phyloP scores from a whole-genome alignment of 2,888 invertebrate species.

The Trachelus tabidus region DNA sequence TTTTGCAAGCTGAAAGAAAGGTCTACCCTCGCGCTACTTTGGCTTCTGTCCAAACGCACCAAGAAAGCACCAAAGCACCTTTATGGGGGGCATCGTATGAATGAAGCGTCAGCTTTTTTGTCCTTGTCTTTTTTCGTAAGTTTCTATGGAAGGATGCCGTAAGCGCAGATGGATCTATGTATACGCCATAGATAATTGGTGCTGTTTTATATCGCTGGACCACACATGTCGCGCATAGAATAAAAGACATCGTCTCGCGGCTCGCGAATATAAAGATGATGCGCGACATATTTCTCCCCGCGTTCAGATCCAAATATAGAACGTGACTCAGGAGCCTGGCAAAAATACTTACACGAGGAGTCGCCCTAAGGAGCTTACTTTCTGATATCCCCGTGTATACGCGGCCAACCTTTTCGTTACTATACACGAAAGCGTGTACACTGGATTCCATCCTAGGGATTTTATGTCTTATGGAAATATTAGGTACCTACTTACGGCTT shows the following conservation, averaged over 20 bases:
- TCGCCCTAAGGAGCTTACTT: not conserved
- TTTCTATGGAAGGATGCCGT: not conserved
- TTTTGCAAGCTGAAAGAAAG: not conserved
- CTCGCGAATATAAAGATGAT: slow-evolving; percentile 31
- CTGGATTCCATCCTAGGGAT: not conserved
- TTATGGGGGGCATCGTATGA: not conserved
- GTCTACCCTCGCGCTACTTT: not conserved
- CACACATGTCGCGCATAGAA: slow-evolving; percentile 45
- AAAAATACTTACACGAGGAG: slow-evolving; percentile 2
- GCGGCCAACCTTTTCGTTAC: not conserved
- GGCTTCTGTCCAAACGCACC: not conserved
- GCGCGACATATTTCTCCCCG: slow-evolving; percentile 58
- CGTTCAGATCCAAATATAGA: slow-evolving; percentile 43
- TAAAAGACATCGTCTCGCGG: slow-evolving; percentile 39
- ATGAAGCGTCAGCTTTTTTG: not conserved
- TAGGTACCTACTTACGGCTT: not conserved
- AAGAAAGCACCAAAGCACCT: not conserved
- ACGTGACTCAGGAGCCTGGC: slow-evolving; percentile 38
- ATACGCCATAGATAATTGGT: slow-evolving; percentile 11
- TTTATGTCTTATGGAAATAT: not conserved
- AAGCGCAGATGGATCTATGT: not conserved
- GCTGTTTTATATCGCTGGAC: slow-evolving; percentile 10
- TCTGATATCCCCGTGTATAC: not conserved
- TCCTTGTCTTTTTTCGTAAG: not conserved
- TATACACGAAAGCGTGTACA: not conserved